phyloP scores from a whole-genome alignment of 2,888 invertebrate genomes.

The Tenthredo distinguenda region DNA sequence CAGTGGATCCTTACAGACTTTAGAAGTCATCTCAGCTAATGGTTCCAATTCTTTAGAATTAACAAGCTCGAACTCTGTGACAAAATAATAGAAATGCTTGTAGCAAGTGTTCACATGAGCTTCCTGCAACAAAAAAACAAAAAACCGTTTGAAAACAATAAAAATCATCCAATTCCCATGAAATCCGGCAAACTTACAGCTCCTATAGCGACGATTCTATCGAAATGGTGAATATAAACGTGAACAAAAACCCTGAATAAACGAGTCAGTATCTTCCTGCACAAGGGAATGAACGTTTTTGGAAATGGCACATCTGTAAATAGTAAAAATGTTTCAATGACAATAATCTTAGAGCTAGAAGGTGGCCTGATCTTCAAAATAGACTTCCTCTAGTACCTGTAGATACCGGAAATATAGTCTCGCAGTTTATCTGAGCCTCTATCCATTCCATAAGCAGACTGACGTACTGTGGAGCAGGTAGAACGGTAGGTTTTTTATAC shows the following conservation, averaged over 20 bases:
- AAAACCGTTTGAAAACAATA: constrained; percentile 39
- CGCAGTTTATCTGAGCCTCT: constrained; percentile 94
- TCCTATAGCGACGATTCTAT: constrained; percentile 91
- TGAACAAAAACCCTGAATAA: constrained; percentile 95
- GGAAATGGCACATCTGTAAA: constrained; percentile 91
- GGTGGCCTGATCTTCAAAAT: background rate
- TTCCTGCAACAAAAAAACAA: constrained; percentile 81
- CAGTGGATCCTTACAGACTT: constrained; percentile 83
- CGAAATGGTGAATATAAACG: constrained; percentile 97
- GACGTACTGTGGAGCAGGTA: constrained; percentile 92
- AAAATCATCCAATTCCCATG: constrained; percentile 42
- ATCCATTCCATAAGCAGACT: constrained; percentile 94
- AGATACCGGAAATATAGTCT: constrained; percentile 90
- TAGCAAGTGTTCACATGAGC: constrained; percentile 97
- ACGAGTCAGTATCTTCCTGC: constrained; percentile 93
- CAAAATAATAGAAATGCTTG: constrained; percentile 96
- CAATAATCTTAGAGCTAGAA: background rate
- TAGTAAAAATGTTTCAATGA: constrained; percentile 15
- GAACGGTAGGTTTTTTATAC: constrained; percentile 87
- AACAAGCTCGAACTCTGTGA: constrained; percentile 91
- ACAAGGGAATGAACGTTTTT: constrained; percentile 87
- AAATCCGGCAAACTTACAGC: constrained; percentile 84
- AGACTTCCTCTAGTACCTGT: constrained; percentile 79
- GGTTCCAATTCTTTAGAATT: constrained; percentile 92
- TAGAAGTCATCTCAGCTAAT: constrained; percentile 87